phyloP scores from a whole-genome alignment of 2,113 vertebrate species.

The Cynopterus brachyotis region DNA sequence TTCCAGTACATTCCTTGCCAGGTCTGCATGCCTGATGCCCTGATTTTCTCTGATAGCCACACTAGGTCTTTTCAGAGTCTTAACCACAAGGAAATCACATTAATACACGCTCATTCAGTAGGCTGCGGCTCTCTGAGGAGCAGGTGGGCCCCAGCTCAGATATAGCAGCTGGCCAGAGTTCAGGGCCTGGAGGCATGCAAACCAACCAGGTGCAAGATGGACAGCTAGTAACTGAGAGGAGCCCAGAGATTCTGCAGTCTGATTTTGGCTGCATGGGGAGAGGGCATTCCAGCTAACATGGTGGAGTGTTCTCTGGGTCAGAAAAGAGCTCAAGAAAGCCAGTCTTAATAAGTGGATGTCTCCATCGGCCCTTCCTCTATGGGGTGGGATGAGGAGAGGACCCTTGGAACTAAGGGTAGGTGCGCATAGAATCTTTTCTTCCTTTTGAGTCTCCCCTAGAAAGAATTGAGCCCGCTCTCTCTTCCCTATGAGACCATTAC shows the following conservation, averaged over 20 bases:
- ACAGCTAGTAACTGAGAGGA: not conserved
- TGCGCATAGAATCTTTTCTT: not conserved
- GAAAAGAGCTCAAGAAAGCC: not conserved
- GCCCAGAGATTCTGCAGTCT: not conserved
- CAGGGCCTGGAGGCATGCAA: not conserved
- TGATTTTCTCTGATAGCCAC: not conserved
- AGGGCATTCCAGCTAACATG: rapidly evolving
- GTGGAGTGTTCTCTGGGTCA: not conserved
- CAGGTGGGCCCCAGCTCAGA: slow-evolving; percentile 43
- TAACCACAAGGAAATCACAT: slow-evolving; percentile 45
- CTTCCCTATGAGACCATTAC: not conserved
- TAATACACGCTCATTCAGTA: not conserved
- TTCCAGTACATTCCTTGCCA: not conserved
- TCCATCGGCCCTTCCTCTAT: not conserved
- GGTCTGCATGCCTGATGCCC: not conserved
- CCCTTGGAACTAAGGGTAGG: too few relatives aligned
- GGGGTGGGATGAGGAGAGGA: not conserved
- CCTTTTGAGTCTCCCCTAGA: not conserved
- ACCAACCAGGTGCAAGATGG: slow-evolving; percentile 8
- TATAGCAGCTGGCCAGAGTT: not conserved
- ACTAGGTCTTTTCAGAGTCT: not conserved
- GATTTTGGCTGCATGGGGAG: not conserved
- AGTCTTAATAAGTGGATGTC: not conserved
- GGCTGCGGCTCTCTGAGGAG: not conserved
- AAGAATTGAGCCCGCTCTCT: not conserved